Base-by-base conservation (phyloP, 2,797 vertebrate species). In the Kryptopterus vitreolus region DNA sequence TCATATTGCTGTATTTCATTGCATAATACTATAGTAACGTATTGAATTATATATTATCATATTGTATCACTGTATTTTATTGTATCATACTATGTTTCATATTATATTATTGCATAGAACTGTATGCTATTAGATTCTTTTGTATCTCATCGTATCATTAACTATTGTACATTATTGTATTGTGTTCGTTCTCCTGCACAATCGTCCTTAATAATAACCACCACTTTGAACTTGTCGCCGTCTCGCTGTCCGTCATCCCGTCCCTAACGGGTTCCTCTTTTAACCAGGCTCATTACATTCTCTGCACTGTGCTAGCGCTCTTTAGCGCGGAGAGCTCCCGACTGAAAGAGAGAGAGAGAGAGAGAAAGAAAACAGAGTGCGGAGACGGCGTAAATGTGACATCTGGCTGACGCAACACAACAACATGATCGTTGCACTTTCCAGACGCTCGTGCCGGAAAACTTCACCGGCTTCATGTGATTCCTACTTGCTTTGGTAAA, bases 201-300 rank as follows among this genome's bases (percentile, higher is more conserved):
- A 53, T 20, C 20, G 52, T 52, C 13, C 33, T 15, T 58, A 43
- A 58, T 58, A 26, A 73, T 43, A 43, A 43, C 15, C 33, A 6
- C 55, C 18, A 1, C 3, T 35, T 26, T 16, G 3, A 57, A 57
- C 13, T 7, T 5, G 48, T n/a, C 63, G 3, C 26, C 7, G 29
- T 53, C 69, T 55, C 70, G 10, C 8, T 58, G 50, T 38, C 50
- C 53, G 46, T 65, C 48, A 18, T 53, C 31, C 31, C 16, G 24
- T 74, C 52, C 31, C 69, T 62, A 57, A 65, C 73, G 81, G 76
- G 82, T 65, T 81, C 59, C 12, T 85, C 31, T 53, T 58, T 50
- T 81, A 87, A 85, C 81, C 31, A 80, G 81, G 79, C 66, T 85
- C 81, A 86, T 84, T 72, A 80, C 58, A 73, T 76, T 82, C 78